phyloP scores from a whole-genome alignment of 2,113 vertebrate genomes.

The Dromaius novaehollandiae region DNA sequence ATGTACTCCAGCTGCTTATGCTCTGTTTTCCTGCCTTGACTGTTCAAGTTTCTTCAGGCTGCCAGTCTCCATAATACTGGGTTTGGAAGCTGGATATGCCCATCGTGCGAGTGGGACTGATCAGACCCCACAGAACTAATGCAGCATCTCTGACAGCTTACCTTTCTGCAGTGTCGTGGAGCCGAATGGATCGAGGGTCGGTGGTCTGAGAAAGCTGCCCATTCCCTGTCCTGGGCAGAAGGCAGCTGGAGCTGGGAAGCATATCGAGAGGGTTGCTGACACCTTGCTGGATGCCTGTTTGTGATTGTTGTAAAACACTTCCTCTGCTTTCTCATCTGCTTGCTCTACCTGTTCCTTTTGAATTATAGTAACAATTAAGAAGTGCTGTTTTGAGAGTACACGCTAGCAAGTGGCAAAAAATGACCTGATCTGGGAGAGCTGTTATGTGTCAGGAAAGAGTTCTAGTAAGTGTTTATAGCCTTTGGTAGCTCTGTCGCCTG shows the following conservation, averaged over 20 bases:
- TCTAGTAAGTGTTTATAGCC: neutral
- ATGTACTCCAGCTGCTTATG: neutral
- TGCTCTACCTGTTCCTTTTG: constrained; percentile 7
- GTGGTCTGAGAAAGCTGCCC: neutral
- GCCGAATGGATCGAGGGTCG: neutral
- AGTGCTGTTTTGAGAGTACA: neutral
- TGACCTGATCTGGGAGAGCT: neutral
- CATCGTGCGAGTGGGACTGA: neutral
- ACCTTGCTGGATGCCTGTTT: neutral
- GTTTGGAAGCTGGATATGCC: neutral
- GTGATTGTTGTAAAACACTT: neutral
- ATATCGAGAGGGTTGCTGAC: neutral
- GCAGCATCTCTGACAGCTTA: neutral
- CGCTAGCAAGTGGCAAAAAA: neutral
- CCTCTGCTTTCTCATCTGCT: neutral
- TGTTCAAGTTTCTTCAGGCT: neutral
- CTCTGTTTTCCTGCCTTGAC: neutral
- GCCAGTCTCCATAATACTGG: accelerated
- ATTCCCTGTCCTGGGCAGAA: neutral
- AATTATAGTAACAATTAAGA: neutral
- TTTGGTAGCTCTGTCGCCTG: neutral
- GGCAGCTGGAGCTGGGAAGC: neutral
- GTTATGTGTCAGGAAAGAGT: neutral
- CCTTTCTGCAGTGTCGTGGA: neutral
- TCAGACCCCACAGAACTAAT: neutral